Evolutionary conservation across 2,888 invertebrate genomes (phyloP).

Genomic region (Polydrusus cervinus): DNA sequence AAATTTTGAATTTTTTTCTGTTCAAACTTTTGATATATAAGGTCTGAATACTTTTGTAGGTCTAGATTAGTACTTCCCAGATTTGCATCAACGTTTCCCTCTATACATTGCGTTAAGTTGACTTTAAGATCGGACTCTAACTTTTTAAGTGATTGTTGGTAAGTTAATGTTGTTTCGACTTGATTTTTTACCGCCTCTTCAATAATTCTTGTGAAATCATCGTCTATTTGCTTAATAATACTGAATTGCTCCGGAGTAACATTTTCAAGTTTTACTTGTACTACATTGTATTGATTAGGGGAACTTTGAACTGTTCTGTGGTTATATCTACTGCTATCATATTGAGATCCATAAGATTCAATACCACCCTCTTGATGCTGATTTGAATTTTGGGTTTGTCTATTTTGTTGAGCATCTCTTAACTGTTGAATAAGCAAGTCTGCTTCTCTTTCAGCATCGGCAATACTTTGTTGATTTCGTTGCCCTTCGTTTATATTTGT

Average conservation of each 20-base stretch:
- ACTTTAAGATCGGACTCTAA: constrained; percentile 39
- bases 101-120: constrained; percentile 38
- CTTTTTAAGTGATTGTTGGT: constrained; percentile 30
- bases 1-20: constrained; percentile 39
- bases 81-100: constrained; percentile 15
- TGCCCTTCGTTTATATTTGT: constrained; percentile 33
- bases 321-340: neutral
- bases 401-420: constrained; percentile 16
- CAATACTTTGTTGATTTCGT: constrained; percentile 29
- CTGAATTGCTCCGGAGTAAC: constrained; percentile 39
- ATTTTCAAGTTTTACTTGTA: constrained; percentile 49
- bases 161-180: constrained; percentile 4
- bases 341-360: neutral
- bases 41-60: constrained; percentile 34
- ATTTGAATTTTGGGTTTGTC: neutral
- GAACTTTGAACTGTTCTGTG: constrained; percentile 9
- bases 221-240: constrained; percentile 37
- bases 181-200: constrained; percentile 24
- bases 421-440: constrained; percentile 54
- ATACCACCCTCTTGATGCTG: neutral
- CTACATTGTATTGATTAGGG: constrained; percentile 31
- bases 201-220: constrained; percentile 34
- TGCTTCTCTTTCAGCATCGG: constrained; percentile 57
- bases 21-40: constrained; percentile 38
- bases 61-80: neutral